Percentiles rank a stretch among this genome's conserved stretches.
Evolutionary conservation across 37 sponge, comb jelly and placozoan genomes (phyloP).

Genomic region (Petrosia ficiformis): DNA sequence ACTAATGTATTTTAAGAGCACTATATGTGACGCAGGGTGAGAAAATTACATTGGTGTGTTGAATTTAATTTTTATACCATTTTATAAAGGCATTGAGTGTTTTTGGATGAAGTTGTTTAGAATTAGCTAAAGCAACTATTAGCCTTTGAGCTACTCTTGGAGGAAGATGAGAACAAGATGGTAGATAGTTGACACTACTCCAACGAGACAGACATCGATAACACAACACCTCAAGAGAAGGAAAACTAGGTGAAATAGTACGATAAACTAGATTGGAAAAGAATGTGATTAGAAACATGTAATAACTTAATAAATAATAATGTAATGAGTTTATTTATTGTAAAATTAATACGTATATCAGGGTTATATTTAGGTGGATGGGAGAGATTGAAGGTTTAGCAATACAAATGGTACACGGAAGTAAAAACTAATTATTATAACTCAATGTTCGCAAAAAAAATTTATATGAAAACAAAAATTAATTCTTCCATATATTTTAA

Average conservation of each 20-base stretch:
- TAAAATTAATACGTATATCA: no score
- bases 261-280: not conserved
- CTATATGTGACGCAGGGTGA: no score
- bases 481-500: no score
- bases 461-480: no score
- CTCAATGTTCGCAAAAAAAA: no score
- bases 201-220: not conserved
- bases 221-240: conserved; percentile 32
- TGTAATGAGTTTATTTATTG: no score
- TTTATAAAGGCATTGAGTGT: conserved; percentile 44
- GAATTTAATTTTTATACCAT: no score
- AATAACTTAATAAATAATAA: not conserved
- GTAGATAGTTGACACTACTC: conserved; percentile 28
- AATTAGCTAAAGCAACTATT: conserved; percentile 22
- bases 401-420: no score
- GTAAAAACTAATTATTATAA: not conserved
- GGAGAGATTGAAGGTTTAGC: not conserved
- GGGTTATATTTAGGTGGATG: no score
- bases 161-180: conserved; percentile 35
- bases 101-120: conserved; percentile 42
- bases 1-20: no score
- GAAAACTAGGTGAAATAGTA: not conserved
- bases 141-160: conserved; percentile 36
- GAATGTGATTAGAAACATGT: not conserved
- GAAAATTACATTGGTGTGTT: no score